Conservation (phyloP, 2,888 invertebrate species). For the Campoplex capitator region DNA sequence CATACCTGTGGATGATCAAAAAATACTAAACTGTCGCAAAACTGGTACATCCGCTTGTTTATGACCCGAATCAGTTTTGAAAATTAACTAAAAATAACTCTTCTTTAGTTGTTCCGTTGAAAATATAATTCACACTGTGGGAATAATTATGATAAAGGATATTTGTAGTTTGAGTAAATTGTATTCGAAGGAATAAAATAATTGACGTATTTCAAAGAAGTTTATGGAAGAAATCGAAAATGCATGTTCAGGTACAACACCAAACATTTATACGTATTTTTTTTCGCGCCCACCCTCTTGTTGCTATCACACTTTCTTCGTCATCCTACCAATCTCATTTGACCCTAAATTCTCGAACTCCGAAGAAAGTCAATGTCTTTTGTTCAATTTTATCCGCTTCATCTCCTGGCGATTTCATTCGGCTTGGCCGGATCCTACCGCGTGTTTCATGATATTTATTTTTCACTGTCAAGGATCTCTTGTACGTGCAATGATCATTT, state of each 20-base stretch:
- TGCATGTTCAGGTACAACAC: conserved; percentile 16
- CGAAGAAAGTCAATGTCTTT: conserved; percentile 52
- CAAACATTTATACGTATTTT: not conserved
- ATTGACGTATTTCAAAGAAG: not conserved
- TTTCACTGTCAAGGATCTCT: conserved; percentile 62
- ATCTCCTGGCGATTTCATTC: conserved; percentile 50
- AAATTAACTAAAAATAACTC: not conserved
- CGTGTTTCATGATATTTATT: conserved; percentile 61
- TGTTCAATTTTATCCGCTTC: conserved; percentile 49
- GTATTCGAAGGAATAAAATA: not conserved
- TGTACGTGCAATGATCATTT: conserved; percentile 60
- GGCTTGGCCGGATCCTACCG: conserved; percentile 23
- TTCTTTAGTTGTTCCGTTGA: not conserved
- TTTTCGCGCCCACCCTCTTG: conserved; percentile 26
- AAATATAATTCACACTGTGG: not conserved
- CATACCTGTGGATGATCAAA: not conserved
- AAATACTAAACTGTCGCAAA: conserved; percentile 18
- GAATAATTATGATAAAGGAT: not conserved
- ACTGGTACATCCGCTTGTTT: not conserved
- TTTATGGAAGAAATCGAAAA: not conserved
- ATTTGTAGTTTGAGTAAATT: not conserved
- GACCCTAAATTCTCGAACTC: conserved; percentile 39
- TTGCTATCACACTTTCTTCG: conserved; percentile 48
- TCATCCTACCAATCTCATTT: conserved; percentile 48
- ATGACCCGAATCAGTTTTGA: not conserved